Percentiles rank a stretch among this genome's conserved stretches.
phyloP scores from a whole-genome alignment of 1,140 invertebrate species.

The Semibalanus balanoides region DNA sequence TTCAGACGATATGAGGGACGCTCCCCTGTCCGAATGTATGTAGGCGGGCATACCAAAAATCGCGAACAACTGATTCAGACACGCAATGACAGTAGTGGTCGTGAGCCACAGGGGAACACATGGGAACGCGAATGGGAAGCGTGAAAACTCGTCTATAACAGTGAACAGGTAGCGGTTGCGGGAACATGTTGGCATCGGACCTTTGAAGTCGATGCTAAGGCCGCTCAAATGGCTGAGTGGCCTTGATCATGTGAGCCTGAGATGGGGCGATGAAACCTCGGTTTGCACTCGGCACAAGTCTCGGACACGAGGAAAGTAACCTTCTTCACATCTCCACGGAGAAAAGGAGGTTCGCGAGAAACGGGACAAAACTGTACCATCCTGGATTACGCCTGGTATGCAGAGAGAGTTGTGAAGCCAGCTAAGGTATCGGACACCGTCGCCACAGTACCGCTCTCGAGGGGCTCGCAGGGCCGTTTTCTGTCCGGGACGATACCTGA shows the following conservation, averaged over 20 bases:
- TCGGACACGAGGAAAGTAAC: not conserved
- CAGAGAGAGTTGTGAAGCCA: not conserved
- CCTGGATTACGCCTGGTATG: not conserved
- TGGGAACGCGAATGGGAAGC: no score
- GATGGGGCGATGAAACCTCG: not conserved
- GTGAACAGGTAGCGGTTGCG: conserved; percentile 8
- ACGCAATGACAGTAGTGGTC: conserved; percentile 8
- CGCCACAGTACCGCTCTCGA: not conserved
- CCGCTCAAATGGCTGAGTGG: not conserved
- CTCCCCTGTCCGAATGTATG: no score
- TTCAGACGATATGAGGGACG: no score
- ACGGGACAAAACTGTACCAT: not conserved
- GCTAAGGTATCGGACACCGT: not conserved
- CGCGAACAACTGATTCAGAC: no score
- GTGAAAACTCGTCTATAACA: conserved; percentile 7
- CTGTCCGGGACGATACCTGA: not conserved
- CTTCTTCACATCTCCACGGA: conserved; percentile 9
- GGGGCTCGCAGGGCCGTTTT: not conserved
- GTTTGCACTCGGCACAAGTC: no score
- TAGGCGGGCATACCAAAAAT: no score
- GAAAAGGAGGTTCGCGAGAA: conserved; percentile 7
- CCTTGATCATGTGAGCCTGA: not conserved
- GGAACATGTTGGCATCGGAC: no score
- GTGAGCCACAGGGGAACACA: conserved; percentile 4
- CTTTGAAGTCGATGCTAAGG: no score